phyloP scores from a whole-genome alignment of 1,140 invertebrate species.

The Palaemon carinicauda region DNA sequence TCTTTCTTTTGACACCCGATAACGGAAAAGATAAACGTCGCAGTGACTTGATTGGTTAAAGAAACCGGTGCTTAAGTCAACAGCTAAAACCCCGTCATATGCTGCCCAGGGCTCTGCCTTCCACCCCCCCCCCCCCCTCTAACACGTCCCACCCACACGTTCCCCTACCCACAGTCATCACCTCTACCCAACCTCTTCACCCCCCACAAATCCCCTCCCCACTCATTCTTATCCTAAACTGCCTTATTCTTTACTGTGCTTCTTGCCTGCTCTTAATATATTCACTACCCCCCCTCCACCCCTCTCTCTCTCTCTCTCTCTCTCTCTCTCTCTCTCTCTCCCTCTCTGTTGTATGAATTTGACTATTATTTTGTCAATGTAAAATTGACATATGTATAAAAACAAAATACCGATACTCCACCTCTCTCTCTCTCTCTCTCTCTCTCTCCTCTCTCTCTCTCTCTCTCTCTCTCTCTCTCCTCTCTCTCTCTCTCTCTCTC shows the following conservation, averaged over 20 bases:
- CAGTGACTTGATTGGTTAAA: too few species aligned
- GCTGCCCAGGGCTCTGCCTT: not conserved
- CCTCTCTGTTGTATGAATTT: too few species aligned
- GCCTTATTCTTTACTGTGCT: not conserved
- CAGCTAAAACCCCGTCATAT: not conserved
- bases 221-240: not conserved
- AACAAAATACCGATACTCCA: not conserved
- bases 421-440: not conserved
- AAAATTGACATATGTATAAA: not conserved
- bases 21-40: too few species aligned
- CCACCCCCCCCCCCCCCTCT: not conserved
- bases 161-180: not conserved
- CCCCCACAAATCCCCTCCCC: not conserved
- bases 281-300: too few species aligned
- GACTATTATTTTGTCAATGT: too few species aligned
- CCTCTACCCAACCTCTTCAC: too few species aligned
- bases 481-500: not conserved
- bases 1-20: too few species aligned
- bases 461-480: not conserved
- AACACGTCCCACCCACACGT: too few species aligned
- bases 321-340: too few species aligned
- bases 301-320: too few species aligned
- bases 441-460: not conserved
- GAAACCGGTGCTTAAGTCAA: too few species aligned
- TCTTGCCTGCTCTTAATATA: not conserved